A percentile compares a stretch with the other conserved stretches of the same genome.
These are phyloP conservation scores for Seriola rivoliana DNA, from an alignment of 2,113 vertebrate species.

Conservation along the genomic window DNA sequence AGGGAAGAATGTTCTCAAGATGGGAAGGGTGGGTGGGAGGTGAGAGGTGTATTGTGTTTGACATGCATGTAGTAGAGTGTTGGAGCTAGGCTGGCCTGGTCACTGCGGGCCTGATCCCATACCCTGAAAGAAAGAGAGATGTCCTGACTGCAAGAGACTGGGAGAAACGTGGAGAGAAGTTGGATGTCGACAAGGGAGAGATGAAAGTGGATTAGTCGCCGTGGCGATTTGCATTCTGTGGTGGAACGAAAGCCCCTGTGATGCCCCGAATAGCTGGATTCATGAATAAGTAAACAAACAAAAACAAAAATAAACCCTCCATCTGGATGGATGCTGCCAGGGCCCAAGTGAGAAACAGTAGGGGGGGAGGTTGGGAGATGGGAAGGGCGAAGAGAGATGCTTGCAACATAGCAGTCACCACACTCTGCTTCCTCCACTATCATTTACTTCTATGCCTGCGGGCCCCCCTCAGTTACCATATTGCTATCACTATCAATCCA, in stretches of 20 bases:
- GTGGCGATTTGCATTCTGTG: conserved; percentile 81
- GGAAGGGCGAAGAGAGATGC: conserved; percentile 33
- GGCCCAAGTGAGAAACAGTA: conserved; percentile 76
- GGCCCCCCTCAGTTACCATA: conserved; percentile 54
- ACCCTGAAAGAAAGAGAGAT: conserved; percentile 34
- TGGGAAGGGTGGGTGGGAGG: conserved; percentile 42
- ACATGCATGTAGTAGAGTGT: conserved; percentile 54
- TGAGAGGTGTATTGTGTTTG: conserved; percentile 49
- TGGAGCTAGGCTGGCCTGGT: conserved; percentile 41
- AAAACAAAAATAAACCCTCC: conserved; percentile 87
- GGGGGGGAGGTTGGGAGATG: conserved; percentile 64
- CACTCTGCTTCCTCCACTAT: conserved; percentile 59
- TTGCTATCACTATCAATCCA: conserved; percentile 68
- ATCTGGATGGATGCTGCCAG: conserved; percentile 84
- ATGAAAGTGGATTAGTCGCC: conserved; percentile 83
- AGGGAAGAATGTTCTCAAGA: conserved; percentile 24
- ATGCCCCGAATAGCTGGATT: conserved; percentile 82
- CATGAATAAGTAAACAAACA: conserved; percentile 86
- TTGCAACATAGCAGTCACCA: conserved; percentile 53
- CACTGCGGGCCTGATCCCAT: conserved; percentile 51
- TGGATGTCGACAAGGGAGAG: conserved; percentile 75
- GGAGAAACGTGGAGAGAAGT: conserved; percentile 60
- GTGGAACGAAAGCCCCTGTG: conserved; percentile 78
- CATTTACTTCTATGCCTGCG: conserved; percentile 62
- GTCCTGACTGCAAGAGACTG: conserved; percentile 55